A percentile compares a stretch with the other conserved stretches of the same genome.
These are phyloP conservation scores for Sciaenops ocellatus DNA, from an alignment of 2,797 vertebrate species.

Conservation along the genomic window DNA sequence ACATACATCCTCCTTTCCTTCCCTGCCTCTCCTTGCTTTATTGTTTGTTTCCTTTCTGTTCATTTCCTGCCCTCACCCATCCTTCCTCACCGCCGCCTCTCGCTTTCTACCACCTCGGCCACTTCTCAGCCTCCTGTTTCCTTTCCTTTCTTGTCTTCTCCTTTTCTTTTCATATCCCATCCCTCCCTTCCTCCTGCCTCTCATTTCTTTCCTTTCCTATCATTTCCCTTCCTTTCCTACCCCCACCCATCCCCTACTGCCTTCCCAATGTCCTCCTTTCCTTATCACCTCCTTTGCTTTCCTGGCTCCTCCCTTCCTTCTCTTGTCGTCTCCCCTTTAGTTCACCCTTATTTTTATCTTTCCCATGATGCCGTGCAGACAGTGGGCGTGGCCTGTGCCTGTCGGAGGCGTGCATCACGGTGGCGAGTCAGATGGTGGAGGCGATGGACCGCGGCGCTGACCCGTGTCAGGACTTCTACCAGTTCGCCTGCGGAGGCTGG, in stretches of 20 bases:
- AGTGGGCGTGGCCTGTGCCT: slow-evolving; percentile 90
- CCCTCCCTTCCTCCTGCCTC: neutral
- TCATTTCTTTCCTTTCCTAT: too few relatives aligned
- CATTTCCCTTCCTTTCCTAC: neutral
- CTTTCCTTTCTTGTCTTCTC: slow-evolving; percentile 1
- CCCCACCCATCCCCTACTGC: too few relatives aligned
- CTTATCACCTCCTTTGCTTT: neutral
- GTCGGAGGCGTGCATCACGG: slow-evolving; percentile 91
- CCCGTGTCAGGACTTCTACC: slow-evolving; percentile 98
- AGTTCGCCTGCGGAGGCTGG: slow-evolving; percentile 97
- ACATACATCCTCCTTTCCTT: neutral
- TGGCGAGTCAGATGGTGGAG: slow-evolving; percentile 95
- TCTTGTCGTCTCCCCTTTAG: neutral
- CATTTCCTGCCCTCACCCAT: slow-evolving; percentile 4
- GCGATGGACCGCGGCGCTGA: slow-evolving; percentile 90
- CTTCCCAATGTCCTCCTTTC: neutral
- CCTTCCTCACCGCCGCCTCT: neutral
- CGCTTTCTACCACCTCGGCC: neutral
- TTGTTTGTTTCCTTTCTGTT: neutral
- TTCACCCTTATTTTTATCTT: neutral
- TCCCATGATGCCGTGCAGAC: slow-evolving; percentile 78
- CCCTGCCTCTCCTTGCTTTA: neutral
- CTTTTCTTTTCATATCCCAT: neutral
- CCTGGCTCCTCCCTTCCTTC: neutral
- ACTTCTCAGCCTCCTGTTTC: neutral